These are phyloP conservation scores for Polypterus senegalus DNA, from an alignment of 2,113 vertebrate genomes.

Conservation along the genomic window DNA sequence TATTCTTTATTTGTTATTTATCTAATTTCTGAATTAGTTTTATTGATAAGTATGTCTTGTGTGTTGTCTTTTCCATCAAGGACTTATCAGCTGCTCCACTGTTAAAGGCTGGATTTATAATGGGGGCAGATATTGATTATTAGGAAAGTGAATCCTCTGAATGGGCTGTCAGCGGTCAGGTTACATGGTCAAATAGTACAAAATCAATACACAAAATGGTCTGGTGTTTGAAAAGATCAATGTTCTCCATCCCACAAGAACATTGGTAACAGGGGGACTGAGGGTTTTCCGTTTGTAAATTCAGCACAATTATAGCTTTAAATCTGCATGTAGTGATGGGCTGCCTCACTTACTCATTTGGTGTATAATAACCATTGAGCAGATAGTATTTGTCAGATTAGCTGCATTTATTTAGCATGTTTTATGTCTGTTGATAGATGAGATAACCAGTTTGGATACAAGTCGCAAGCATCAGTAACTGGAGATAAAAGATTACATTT, in stretches of 20 bases:
- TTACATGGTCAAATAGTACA: conserved; percentile 26
- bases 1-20: too few relatives aligned
- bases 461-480: too few relatives aligned
- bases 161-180: conserved; percentile 27
- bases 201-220: conserved; percentile 25
- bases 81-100: background rate
- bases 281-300: conserved; percentile 11
- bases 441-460: conserved; percentile 1
- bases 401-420: conserved; percentile 11
- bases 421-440: conserved; percentile 9
- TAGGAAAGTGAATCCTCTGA: conserved; percentile 21
- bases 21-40: too few relatives aligned
- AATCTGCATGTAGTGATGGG: conserved; percentile 9
- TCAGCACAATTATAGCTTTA: conserved; percentile 13
- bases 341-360: conserved; percentile 8
- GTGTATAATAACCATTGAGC: conserved; percentile 4
- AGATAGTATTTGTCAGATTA: conserved; percentile 14
- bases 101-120: conserved; percentile 8
- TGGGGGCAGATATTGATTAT: conserved; percentile 19
- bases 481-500: too few relatives aligned
- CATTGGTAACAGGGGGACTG: conserved; percentile 8
- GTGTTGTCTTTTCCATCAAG: background rate
- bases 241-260: conserved; percentile 20
- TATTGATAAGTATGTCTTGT: background rate
- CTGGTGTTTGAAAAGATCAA: conserved; percentile 21